Evolutionary conservation across 2,797 vertebrate species (phyloP).

Genomic region (Dendrocincla tyrannina): DNA sequence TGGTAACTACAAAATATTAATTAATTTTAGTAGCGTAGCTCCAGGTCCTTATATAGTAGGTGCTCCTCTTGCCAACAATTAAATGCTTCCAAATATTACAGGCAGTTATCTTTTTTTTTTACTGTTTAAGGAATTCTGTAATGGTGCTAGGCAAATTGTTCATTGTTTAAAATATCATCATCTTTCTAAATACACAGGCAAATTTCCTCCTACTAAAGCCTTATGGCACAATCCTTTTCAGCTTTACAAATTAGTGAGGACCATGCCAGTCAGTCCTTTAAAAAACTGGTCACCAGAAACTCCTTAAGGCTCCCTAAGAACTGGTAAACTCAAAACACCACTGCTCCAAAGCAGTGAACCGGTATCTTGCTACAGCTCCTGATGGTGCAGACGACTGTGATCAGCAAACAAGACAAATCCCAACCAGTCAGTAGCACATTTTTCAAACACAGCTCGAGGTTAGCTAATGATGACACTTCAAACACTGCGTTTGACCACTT

Average conservation of each 20-base stretch:
- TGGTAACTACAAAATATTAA: slow-evolving; percentile 18
- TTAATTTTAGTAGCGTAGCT: slow-evolving; percentile 32
- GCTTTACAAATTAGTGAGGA: background rate
- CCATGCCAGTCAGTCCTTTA: background rate
- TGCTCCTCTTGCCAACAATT: slow-evolving; percentile 45
- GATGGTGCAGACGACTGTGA: background rate
- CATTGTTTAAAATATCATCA: background rate
- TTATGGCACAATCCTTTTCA: background rate
- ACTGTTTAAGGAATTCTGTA: background rate
- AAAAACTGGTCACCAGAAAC: background rate
- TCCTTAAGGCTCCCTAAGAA: background rate
- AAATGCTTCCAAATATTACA: slow-evolving; percentile 8
- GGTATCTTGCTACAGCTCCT: background rate
- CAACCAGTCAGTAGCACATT: background rate
- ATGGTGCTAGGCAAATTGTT: background rate
- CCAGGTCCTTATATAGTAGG: slow-evolving; percentile 25
- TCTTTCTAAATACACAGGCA: background rate
- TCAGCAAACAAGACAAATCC: background rate
- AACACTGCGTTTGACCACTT: background rate
- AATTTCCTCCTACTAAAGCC: background rate
- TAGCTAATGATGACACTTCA: background rate
- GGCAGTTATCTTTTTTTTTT: background rate
- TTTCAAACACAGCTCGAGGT: background rate
- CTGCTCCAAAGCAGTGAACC: background rate
- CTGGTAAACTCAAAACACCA: background rate